A percentile compares a stretch with the other conserved stretches of the same genome.
phyloP scores from a whole-genome alignment of 2,113 vertebrate species.

The Romanogobio albipinnatus region DNA sequence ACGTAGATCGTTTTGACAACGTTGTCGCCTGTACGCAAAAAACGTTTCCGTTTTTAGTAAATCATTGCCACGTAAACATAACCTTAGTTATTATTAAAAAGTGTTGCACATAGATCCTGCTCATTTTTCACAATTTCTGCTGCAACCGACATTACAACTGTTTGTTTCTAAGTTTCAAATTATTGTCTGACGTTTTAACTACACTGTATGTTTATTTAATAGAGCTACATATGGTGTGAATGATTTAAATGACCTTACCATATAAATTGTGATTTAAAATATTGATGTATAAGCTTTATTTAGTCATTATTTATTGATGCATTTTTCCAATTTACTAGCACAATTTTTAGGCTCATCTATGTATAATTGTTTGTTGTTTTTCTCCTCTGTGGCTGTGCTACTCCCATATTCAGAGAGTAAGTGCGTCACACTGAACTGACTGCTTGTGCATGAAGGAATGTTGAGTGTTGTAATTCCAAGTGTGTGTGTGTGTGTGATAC shows the following conservation, averaged over 20 bases:
- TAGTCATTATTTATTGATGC: not conserved
- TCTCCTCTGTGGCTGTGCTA: conserved; percentile 25
- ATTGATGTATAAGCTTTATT: not conserved
- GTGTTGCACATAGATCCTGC: too few relatives aligned
- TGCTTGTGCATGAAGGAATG: conserved; percentile 30
- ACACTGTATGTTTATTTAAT: too few relatives aligned
- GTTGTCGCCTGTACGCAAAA: too few relatives aligned
- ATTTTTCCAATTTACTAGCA: not conserved
- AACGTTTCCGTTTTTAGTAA: too few relatives aligned
- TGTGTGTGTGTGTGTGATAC: conserved; percentile 4
- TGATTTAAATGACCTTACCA: not conserved
- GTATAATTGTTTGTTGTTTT: not conserved
- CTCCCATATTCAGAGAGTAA: conserved; percentile 59
- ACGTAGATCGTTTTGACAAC: too few relatives aligned
- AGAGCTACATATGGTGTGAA: not conserved
- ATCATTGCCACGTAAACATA: too few relatives aligned
- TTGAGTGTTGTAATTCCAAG: conserved; percentile 10
- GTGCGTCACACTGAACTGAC: conserved; percentile 35
- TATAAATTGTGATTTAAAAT: not conserved
- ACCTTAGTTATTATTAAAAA: too few relatives aligned
- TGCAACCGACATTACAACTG: too few relatives aligned
- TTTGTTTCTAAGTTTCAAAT: not conserved
- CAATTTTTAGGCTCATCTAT: not conserved
- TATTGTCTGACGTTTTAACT: not conserved
- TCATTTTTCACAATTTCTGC: too few relatives aligned